Evolutionary conservation across 2,797 vertebrate genomes (phyloP), one percentile per base, ranked within the genome.

Genomic region (Onychomys arenicola): DNA sequence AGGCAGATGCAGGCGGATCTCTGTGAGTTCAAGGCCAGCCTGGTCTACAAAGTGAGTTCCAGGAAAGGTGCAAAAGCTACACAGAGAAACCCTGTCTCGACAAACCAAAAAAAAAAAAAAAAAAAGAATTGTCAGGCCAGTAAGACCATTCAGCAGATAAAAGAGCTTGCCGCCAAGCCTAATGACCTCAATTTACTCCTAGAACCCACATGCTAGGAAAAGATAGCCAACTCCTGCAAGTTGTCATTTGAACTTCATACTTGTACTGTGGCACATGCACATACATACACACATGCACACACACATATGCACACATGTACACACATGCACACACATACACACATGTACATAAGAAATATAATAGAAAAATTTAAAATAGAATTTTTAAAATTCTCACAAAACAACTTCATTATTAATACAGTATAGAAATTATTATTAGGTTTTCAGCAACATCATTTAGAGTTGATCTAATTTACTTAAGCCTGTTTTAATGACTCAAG

Each of bases 401-500:
- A 61, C 46, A 69, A 71, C 19, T 80, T 88, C 85, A 34, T 87
- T 92, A 37, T 75, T 81, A 77, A 67, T 46, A 37, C 7, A 81
- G 52, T 25, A 92, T 49, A 77, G 27, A 69, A 84, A 3, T 5
- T 77, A 61, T 80, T 80, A 3, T 81, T 87, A 63, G 0, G 4
- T 71, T 69, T 76, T 71, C 40, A 81, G 8, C 32, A 55, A 59
- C 49, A 73, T 94, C 61, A 25, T 46, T 5, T 40, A n/a, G 1
- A 76, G 57, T 37, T 83, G 75, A 32, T 61, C 7, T 86, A 57
- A 69, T 32, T 75, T 25, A 83, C 17, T 59, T 83, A 82, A 52
- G 23, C 7, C 40, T 83, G 40, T 90, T 65, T 96, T 82, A 81
- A 78, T 76, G 9, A 80, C 55, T 94, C 52, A 65, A 89, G 55